phyloP scores from a whole-genome alignment of 2,797 vertebrate species.

The Sorex maritimensis region DNA sequence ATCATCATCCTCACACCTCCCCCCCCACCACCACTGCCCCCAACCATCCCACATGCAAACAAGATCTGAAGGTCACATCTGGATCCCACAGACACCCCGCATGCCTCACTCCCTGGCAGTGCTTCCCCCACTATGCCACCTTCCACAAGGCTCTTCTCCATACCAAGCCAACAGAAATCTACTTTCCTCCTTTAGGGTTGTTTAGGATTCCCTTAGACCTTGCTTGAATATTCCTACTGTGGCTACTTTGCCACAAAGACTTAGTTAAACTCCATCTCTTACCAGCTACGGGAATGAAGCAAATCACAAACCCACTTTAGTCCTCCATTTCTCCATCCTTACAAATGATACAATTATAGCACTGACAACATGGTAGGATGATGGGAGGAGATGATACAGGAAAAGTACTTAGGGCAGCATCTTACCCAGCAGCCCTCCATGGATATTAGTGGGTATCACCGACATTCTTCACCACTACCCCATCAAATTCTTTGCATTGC shows the following conservation, averaged over 20 bases:
- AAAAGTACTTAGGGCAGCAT: background rate
- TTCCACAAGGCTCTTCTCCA: conserved; percentile 9
- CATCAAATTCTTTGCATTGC: background rate
- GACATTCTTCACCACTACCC: background rate
- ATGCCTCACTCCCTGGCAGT: background rate
- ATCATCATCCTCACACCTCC: background rate
- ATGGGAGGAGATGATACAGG: background rate
- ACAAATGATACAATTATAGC: background rate
- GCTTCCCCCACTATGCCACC: background rate
- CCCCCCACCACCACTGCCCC: too few species aligned
- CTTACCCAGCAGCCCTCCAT: background rate
- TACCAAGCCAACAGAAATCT: background rate
- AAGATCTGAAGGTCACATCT: background rate
- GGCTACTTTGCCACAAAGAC: background rate
- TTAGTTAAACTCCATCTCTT: background rate
- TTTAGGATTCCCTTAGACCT: background rate
- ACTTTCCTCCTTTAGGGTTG: background rate
- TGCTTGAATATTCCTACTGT: background rate
- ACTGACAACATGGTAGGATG: background rate
- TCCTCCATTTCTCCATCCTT: background rate
- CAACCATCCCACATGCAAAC: background rate
- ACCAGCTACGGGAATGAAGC: background rate
- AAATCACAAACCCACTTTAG: background rate
- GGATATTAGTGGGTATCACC: background rate
- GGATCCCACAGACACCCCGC: background rate